A percentile compares a stretch with the other conserved stretches of the same genome.
Evolutionary conservation across 2,888 invertebrate genomes (phyloP).

Genomic region (Drosophila maculinotata): DNA sequence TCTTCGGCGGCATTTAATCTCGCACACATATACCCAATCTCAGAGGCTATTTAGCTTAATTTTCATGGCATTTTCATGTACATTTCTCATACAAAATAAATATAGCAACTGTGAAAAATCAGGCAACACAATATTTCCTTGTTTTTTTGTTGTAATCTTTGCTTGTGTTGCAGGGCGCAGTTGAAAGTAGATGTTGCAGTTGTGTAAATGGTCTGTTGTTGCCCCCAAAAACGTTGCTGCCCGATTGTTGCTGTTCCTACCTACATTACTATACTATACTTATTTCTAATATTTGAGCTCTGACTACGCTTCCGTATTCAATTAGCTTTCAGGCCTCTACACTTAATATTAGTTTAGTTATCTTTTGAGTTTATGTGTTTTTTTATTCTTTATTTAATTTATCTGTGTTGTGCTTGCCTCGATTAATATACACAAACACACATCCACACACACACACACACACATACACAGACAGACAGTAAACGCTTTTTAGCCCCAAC

Average conservation of each 20-base stretch:
- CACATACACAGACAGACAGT: constrained; percentile 8
- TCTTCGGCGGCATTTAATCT: constrained; percentile 22
- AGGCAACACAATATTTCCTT: constrained; percentile 15
- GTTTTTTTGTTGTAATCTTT: constrained; percentile 25
- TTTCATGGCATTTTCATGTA: constrained; percentile 28
- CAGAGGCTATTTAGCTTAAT: constrained; percentile 51
- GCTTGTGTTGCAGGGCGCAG: constrained; percentile 40
- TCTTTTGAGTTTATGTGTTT: constrained; percentile 5
- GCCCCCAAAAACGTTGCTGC: constrained; percentile 34
- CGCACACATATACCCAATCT: constrained; percentile 15
- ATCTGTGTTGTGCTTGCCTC: constrained; percentile 32
- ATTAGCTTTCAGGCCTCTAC: constrained; percentile 30
- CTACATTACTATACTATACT: constrained; percentile 14
- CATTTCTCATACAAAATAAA: constrained; percentile 14
- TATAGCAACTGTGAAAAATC: constrained; percentile 4
- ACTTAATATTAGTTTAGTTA: constrained; percentile 34
- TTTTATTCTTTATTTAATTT: constrained; percentile 5
- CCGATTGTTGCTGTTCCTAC: constrained; percentile 37
- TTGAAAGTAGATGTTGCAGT: constrained; percentile 23
- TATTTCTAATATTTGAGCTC: constrained; percentile 10
- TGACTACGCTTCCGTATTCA: constrained; percentile 18
- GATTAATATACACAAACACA: constrained; percentile 25
- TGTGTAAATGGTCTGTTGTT: constrained; percentile 31
- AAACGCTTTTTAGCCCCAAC: constrained; percentile 11
- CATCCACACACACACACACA: constrained; percentile 6